These are phyloP conservation scores for Cyrtorhinus lividipennis DNA, from an alignment of 1,140 invertebrate species.

Conservation along the genomic window DNA sequence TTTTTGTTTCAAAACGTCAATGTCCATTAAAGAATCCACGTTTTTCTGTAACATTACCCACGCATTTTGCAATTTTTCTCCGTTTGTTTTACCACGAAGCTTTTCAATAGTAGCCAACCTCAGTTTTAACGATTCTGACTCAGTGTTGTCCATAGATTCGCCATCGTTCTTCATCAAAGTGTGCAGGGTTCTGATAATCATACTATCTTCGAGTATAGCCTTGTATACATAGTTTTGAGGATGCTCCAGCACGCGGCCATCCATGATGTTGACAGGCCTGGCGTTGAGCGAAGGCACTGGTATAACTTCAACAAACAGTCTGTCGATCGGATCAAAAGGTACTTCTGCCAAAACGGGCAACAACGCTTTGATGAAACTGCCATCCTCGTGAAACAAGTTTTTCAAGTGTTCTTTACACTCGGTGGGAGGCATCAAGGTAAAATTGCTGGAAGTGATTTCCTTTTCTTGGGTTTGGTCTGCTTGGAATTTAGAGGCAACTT, in stretches of 20 bases:
- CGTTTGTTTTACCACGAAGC: constrained; percentile 40
- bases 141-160: constrained; percentile 31
- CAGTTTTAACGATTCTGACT: constrained; percentile 31
- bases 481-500: constrained; percentile 23
- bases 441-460: constrained; percentile 21
- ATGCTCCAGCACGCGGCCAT: constrained; percentile 61
- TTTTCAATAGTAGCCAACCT: constrained; percentile 30
- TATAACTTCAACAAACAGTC: constrained; percentile 76
- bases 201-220: constrained; percentile 44
- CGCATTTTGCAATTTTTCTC: constrained; percentile 56
- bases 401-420: constrained; percentile 54
- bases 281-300: constrained; percentile 74
- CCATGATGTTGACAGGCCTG: constrained; percentile 59
- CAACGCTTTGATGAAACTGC: constrained; percentile 48
- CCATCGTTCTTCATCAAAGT: constrained; percentile 37
- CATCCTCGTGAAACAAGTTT: constrained; percentile 61
- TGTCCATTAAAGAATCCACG: constrained; percentile 51
- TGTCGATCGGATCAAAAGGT: constrained; percentile 50
- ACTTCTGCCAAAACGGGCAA: constrained; percentile 51
- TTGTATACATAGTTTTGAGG: constrained; percentile 63
- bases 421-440: constrained; percentile 35
- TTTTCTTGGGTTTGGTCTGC: background rate
- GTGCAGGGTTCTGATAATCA: constrained; percentile 47
- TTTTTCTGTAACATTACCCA: constrained; percentile 57
- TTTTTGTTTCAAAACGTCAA: constrained; percentile 34